Base-by-base conservation (phyloP, 2,888 invertebrate species). In the Ernsta delagoae region DNA sequence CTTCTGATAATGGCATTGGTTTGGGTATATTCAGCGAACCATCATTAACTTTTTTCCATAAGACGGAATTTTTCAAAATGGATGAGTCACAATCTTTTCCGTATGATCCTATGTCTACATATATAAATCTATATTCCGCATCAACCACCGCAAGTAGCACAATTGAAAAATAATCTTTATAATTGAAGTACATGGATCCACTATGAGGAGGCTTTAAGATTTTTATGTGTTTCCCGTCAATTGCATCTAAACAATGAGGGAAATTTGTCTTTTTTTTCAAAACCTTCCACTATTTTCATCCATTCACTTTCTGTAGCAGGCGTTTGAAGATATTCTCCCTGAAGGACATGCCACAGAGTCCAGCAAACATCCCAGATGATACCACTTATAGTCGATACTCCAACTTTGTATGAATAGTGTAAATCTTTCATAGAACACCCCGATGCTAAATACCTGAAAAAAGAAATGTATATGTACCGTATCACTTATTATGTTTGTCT, bases 331-430 rank as follows among this genome's bases (percentile, higher is more conserved):
- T 67, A 56, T 65, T 65, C 70, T 72, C 71, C 73, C 70, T 75
- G 72, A 71, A 75, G 70, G 67, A 73, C 72, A 71, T 71, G 71
- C 75, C 75, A 75, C 8, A 74, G 72, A 62, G 72, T 73, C 71
- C 72, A 73, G 72, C 74, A 74, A 73, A 56, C 56, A 72, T 72
- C 70, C 71, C 73, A 72, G 72, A 75, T 74, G 71, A 75, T 74
- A 59, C 72, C 72, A 72, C 73, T 75, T 77, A 75, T 73, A 73
- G 74, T 77, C 70, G 74, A 76, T 71, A 76, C 73, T 73, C 75
- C 75, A 72, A 73, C 71, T 75, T 71, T 75, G 65, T 74, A 75
- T 68, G 75, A 72, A 74, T 74, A 74, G 70, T 75, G 73, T 72
- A 75, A 71, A 74, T 75, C 74, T 74, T 74, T 73, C 71, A 74